phyloP scores from a whole-genome alignment of 2,888 invertebrate genomes.

The Achlya flavicornis region DNA sequence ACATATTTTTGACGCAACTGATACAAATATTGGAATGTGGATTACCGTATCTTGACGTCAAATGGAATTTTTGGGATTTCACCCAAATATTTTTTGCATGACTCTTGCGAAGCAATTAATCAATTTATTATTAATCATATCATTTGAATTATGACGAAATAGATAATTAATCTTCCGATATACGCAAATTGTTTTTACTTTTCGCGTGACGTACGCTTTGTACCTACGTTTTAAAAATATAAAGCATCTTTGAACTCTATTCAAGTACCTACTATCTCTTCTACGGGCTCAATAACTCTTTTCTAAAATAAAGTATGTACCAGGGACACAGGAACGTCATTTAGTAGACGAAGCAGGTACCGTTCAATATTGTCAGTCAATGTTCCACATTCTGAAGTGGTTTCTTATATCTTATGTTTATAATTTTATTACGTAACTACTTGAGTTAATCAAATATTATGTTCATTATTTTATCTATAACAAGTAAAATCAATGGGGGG shows the following conservation, averaged over 20 bases:
- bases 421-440: background rate
- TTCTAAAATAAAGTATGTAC: background rate
- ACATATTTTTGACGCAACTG: background rate
- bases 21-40: background rate
- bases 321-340: background rate
- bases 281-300: too few relatives aligned
- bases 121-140: background rate
- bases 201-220: too few relatives aligned
- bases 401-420: background rate
- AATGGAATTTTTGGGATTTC: background rate
- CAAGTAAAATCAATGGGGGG: background rate
- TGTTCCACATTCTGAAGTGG: slow-evolving; percentile 2
- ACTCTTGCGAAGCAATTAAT: background rate
- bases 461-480: background rate
- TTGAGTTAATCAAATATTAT: background rate
- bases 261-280: too few relatives aligned
- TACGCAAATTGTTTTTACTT: too few relatives aligned
- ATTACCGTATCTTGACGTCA: background rate
- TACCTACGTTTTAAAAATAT: too few relatives aligned
- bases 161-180: background rate
- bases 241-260: too few relatives aligned
- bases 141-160: background rate
- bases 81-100: background rate
- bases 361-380: background rate
- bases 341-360: background rate